Evolutionary conservation across 2,888 invertebrate species (phyloP).

Genomic region (Trissonchulus latispiculum): DNA sequence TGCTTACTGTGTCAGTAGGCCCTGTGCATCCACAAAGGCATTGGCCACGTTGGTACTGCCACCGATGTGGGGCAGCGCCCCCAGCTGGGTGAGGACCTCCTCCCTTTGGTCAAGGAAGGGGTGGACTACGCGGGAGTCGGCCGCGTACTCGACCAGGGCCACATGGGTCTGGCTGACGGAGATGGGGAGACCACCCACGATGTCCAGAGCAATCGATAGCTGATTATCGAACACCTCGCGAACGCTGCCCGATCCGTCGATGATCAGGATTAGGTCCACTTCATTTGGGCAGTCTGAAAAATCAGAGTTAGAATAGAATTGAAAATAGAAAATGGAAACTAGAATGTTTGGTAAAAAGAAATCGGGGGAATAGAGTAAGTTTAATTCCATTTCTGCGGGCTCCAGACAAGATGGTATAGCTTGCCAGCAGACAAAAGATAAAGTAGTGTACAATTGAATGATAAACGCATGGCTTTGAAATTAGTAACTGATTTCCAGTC

Average conservation of each 20-base stretch:
- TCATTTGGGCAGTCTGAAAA: not conserved
- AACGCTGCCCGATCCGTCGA: constrained; percentile 10
- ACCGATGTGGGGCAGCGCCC: not conserved
- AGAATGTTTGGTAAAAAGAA: too few species aligned
- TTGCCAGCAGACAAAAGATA: too few species aligned
- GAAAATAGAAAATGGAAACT: too few species aligned
- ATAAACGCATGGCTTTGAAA: too few species aligned
- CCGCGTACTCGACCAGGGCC: not conserved
- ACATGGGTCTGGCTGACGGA: not conserved
- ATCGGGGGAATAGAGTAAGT: too few species aligned
- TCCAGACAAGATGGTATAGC: too few species aligned
- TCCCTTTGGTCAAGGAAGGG: not conserved
- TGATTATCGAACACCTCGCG: not conserved
- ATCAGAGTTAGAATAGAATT: too few species aligned
- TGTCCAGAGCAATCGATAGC: not conserved
- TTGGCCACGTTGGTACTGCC: not conserved
- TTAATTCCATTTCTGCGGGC: too few species aligned
- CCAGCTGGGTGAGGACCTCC: not conserved
- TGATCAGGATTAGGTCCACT: not conserved
- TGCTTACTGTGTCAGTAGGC: not conserved
- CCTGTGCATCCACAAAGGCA: not conserved
- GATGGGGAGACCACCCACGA: not conserved
- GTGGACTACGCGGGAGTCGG: not conserved
- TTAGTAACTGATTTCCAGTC: too few species aligned
- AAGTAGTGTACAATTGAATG: too few species aligned